Evolutionary conservation across 2,888 invertebrate genomes (phyloP), one percentile per base, ranked within the genome.

Genomic region (Pseudococcus viburni): DNA sequence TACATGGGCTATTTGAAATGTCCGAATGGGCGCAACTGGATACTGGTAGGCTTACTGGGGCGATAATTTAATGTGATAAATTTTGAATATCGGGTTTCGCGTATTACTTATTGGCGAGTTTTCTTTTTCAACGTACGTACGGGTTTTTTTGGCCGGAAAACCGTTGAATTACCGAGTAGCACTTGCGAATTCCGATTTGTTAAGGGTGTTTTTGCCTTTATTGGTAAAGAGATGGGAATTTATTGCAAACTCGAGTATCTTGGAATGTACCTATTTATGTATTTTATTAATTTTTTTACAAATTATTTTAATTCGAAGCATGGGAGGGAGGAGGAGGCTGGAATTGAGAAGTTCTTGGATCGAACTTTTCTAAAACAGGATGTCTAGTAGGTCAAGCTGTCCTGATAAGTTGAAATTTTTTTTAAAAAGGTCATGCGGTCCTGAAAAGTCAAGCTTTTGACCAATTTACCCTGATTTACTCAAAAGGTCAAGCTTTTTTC

Each of bases 21-120:
- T 12, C 39, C 73, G 17, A 17, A 7, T 39, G 15, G 55, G 7
- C 3, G 17, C 55, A n/a, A n/a, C n/a, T 55, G 55, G 17, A 6
- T 42, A 42, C 3, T n/a, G 55, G 55, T 55, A 22, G 22, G 64
- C 64, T 64, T 64, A 64, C 19, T 42, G 9, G 39, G 22, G 12
- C 64, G 64, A 64, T 12, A 64, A 64, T 15, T 42, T 9, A 83
- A 11, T 39, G 17, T 46, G 80, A 83, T 83, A 46, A 83, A 83
- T 83, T 83, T 83, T 11, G 42, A 46, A 46, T 83, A 83, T 83
- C 42, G 46, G 19, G 46, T 46, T 46, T 46, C 15, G 80, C 80
- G n/a, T 80, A 42, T 83, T 46, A 42, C 80, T 83, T 83, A 83
- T 83, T 83, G 7, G 80, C 11, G 8, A 64, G 64, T 64, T 64